Base-by-base conservation (phyloP, 2,797 vertebrate genomes). In the Siniperca obscura region DNA sequence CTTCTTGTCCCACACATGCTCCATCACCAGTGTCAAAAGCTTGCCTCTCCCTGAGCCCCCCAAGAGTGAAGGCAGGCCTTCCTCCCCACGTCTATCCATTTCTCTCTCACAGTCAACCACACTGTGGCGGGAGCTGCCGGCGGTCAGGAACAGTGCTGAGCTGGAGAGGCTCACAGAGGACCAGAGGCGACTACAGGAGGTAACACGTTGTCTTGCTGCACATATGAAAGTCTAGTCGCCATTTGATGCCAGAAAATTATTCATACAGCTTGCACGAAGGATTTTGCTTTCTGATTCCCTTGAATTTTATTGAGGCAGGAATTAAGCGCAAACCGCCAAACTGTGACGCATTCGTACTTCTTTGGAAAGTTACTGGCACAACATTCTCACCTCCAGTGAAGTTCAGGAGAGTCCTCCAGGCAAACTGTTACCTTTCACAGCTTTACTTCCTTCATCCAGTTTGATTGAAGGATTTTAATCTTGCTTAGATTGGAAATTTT, bases 71-170 rank as follows among this genome's bases (percentile, higher is more conserved):
- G 36, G 86, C 89, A 83, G 94, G 52, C 55, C 95, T 3, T n/a
- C 93, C 2, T 96, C 95, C 5, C 97, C 97, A 36, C 97, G 96
- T 14, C 93, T 98, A 2, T 97, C 97, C 55, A 53, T 95, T 86
- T 96, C 96, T 2, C 87, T 97, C 78, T 90, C 94, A 1, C 95
- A 96, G 67, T 96, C 95, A 0, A 78, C 96, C 2, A 96, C 96
- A 3, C 96, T 99, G 70, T 99, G 98, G 98, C 96, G 98, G 83
- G 97, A 99, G 17, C 96, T 99, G 82, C 98, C 98, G 0, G 91
- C 92, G 65, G 95, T 99, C 48, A 95, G 96, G 72, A 95, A 93
- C 62, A 98, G 96, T 74, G 27, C 83, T 0, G 91, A 96, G 22
- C 94, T 99, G 42, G 95, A 95, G 11, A 93, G 92, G 53, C 95